These are phyloP conservation scores for Capromys pilorides DNA, from an alignment of 2,797 vertebrate genomes.

Conservation along the genomic window DNA sequence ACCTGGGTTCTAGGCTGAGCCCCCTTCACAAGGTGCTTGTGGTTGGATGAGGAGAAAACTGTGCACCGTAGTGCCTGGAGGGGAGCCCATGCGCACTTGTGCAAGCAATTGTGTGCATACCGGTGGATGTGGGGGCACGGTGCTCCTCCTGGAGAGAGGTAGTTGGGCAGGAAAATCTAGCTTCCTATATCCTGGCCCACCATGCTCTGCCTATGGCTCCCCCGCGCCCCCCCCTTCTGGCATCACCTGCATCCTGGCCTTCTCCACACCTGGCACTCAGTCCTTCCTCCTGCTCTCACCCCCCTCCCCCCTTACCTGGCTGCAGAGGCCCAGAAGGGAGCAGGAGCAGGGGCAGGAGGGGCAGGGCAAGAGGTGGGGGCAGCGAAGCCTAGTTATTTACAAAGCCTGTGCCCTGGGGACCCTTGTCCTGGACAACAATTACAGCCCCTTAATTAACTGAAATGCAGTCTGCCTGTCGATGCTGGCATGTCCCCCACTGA, in stretches of 20 bases:
- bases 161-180: constrained; percentile 14
- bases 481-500: constrained; percentile 86
- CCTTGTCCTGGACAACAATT: constrained; percentile 90
- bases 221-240: not conserved
- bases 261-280: not conserved
- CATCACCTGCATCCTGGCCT: not conserved
- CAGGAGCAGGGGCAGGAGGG: constrained; percentile 42
- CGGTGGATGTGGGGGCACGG: fast-evolving
- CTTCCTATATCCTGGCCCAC: not conserved
- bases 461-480: constrained; percentile 86
- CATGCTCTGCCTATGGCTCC: not conserved
- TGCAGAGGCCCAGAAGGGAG: constrained; percentile 36
- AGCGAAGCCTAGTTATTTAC: constrained; percentile 84
- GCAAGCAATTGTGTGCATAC: too few species aligned
- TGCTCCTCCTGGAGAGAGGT: not conserved
- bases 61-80: not conserved
- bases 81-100: fast-evolving
- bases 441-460: constrained; percentile 89
- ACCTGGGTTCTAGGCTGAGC: not conserved
- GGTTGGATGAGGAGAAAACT: not conserved
- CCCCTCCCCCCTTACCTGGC: constrained; percentile 47
- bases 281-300: not conserved
- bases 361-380: constrained; percentile 76
- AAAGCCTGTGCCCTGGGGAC: constrained; percentile 86
- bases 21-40: not conserved